Evolutionary conservation across 2,888 invertebrate species (phyloP).

Genomic region (Physocephala rufipes): DNA sequence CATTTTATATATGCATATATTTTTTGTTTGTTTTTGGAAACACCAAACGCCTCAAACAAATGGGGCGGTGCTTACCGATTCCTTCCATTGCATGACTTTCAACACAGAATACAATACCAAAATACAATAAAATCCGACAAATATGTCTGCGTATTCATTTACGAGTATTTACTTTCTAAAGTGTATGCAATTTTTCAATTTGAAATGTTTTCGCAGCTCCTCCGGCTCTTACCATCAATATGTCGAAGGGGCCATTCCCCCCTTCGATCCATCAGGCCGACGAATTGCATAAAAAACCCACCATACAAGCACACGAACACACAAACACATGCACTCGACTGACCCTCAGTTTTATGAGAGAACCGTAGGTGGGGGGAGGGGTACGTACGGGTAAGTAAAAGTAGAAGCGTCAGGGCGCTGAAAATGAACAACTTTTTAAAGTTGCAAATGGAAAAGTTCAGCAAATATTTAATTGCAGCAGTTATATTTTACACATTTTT

Average conservation of each 20-base stretch:
- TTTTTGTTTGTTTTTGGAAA: too few relatives aligned
- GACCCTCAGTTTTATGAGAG: constrained; percentile 27
- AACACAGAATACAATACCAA: too few relatives aligned
- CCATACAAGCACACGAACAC: constrained; percentile 9
- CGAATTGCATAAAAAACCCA: constrained; percentile 43
- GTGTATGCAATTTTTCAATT: constrained; percentile 65
- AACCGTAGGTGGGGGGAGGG: too few relatives aligned
- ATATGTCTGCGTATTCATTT: constrained; percentile 2
- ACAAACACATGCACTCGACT: constrained; percentile 8
- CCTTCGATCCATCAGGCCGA: neutral
- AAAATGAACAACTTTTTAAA: constrained; percentile 46
- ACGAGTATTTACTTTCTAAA: constrained; percentile 54
- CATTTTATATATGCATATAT: too few relatives aligned
- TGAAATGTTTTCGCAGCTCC: constrained; percentile 45
- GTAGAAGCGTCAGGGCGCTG: too few relatives aligned
- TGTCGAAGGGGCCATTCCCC: constrained; percentile 2
- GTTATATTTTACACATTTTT: constrained; percentile 48
- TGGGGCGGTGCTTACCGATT: too few relatives aligned
- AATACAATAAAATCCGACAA: too few relatives aligned
- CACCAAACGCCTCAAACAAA: too few relatives aligned
- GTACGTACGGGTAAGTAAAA: too few relatives aligned
- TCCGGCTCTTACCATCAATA: constrained; percentile 31
- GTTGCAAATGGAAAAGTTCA: constrained; percentile 55
- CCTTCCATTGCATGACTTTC: too few relatives aligned
- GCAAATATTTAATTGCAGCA: constrained; percentile 64